Conservation (phyloP, 2,888 invertebrate genomes). For the Microplitis manilae region DNA sequence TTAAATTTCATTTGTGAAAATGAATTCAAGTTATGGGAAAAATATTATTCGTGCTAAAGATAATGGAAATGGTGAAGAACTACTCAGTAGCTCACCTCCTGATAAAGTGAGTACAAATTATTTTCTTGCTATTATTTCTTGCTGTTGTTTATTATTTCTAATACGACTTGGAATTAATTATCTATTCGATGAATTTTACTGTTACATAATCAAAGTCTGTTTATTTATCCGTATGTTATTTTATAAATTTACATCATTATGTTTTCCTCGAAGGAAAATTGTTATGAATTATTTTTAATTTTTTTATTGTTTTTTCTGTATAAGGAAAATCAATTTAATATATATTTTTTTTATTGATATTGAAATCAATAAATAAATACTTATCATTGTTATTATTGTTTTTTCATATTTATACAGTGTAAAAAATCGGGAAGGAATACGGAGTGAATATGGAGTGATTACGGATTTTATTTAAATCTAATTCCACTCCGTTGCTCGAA, state of each 20-base stretch:
- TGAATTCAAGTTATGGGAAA: neutral
- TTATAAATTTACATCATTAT: neutral
- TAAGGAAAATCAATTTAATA: too few species aligned
- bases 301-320: too few species aligned
- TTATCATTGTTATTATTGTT: too few species aligned
- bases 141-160: neutral
- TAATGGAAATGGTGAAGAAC: neutral
- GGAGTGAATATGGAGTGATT: too few species aligned
- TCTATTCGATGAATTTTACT: neutral
- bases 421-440: too few species aligned
- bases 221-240: neutral
- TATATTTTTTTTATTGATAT: too few species aligned
- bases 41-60: slow-evolving; percentile 41
- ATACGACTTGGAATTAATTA: neutral
- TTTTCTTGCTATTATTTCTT: neutral
- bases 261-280: neutral
- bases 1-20: neutral
- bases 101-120: slow-evolving; percentile 47
- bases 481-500: too few species aligned
- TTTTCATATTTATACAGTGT: too few species aligned
- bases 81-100: slow-evolving; percentile 47
- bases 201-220: neutral
- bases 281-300: too few species aligned
- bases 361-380: too few species aligned
- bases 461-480: too few species aligned